Conservation (phyloP, 1,140 invertebrate genomes). For the Drosophila kurseongensis region DNA sequence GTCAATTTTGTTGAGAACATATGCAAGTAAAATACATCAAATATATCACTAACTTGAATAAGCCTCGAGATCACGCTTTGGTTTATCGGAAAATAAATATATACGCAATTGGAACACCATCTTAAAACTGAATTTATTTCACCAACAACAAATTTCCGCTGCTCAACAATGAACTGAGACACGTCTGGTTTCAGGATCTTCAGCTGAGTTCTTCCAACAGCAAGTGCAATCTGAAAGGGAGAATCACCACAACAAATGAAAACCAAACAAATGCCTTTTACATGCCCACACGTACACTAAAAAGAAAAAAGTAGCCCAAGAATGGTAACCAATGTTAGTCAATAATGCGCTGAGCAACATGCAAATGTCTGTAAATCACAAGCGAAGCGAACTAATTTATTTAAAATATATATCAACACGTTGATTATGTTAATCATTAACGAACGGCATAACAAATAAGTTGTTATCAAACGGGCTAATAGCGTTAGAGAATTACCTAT, state of each 20-base stretch:
- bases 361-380: slow-evolving; percentile 28
- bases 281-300: slow-evolving; percentile 79
- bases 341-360: slow-evolving; percentile 27
- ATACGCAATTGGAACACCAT: slow-evolving; percentile 34
- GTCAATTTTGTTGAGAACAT: slow-evolving; percentile 71
- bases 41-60: slow-evolving; percentile 56
- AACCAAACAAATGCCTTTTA: slow-evolving; percentile 84
- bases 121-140: slow-evolving; percentile 48
- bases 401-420: slow-evolving; percentile 61
- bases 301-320: slow-evolving; percentile 27
- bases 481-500: slow-evolving; percentile 51
- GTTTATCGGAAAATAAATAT: slow-evolving; percentile 37
- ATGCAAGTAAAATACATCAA: slow-evolving; percentile 28
- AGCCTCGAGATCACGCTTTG: slow-evolving; percentile 38
- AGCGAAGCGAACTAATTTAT: slow-evolving; percentile 34
- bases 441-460: slow-evolving; percentile 64
- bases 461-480: slow-evolving; percentile 40
- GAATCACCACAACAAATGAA: slow-evolving; percentile 19
- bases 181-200: slow-evolving; percentile 60
- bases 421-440: slow-evolving; percentile 70
- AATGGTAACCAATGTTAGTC: slow-evolving; percentile 44
- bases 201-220: slow-evolving; percentile 75
- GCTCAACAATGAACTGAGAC: slow-evolving; percentile 33
- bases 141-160: slow-evolving; percentile 11
- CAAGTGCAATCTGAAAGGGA: slow-evolving; percentile 16